Conservation (phyloP, 2,888 invertebrate genomes). For the Andrena flavipes region DNA sequence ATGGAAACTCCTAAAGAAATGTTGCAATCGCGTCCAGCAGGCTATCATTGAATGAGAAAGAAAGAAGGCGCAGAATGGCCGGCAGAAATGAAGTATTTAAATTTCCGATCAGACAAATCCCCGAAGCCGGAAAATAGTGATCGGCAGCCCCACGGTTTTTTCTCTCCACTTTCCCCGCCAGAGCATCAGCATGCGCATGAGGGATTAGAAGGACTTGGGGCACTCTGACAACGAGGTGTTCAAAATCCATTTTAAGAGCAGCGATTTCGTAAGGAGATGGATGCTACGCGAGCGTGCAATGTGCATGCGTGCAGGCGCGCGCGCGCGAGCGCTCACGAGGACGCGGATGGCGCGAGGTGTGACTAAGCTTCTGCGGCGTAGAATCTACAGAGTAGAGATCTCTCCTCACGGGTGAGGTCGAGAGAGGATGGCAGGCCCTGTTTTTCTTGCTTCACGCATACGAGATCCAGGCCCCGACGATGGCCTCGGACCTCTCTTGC, state of each 20-base stretch:
- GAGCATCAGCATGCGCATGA: constrained; percentile 27
- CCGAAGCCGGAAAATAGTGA: background rate
- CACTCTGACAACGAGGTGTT: background rate
- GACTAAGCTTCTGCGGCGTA: constrained; percentile 62
- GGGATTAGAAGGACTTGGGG: constrained; percentile 2
- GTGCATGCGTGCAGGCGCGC: too few relatives aligned
- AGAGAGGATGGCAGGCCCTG: constrained; percentile 62
- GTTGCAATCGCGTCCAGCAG: background rate
- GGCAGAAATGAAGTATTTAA: constrained; percentile 9
- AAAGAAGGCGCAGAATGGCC: too few relatives aligned
- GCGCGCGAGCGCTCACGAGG: constrained; percentile 38
- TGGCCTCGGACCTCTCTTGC: constrained; percentile 81
- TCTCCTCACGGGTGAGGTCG: constrained; percentile 40
- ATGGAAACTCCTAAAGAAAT: background rate
- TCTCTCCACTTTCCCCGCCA: background rate
- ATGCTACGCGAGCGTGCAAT: constrained; percentile 20
- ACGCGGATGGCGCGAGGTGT: constrained; percentile 49
- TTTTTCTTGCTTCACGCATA: constrained; percentile 66
- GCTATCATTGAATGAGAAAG: background rate
- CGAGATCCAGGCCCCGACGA: constrained; percentile 61
- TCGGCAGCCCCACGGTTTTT: background rate
- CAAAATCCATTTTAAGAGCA: constrained; percentile 59
- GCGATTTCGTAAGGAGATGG: constrained; percentile 54
- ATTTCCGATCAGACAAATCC: background rate
- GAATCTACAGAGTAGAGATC: constrained; percentile 41